Conservation (phyloP, 2,797 vertebrate species). For the Tympanoctomys barrerae region DNA sequence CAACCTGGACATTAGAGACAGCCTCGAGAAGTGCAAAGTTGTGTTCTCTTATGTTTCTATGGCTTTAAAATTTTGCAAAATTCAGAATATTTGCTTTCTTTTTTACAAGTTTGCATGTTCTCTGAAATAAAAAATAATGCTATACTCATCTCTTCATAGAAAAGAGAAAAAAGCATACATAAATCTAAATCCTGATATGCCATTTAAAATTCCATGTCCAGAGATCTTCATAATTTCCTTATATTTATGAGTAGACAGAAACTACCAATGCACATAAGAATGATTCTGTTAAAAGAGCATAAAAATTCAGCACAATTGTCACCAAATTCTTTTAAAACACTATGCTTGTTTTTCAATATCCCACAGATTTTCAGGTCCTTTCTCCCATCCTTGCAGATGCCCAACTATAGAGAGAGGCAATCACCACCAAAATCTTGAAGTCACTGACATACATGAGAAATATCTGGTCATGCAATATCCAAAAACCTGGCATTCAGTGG, state of each 20-base stretch:
- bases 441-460: not conserved
- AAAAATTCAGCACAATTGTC: not conserved
- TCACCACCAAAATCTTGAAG: not conserved
- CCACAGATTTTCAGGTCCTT: not conserved
- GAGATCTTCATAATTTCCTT: conserved; percentile 49
- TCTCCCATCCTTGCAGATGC: not conserved
- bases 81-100: conserved; percentile 51
- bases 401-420: not conserved
- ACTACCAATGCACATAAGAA: conserved; percentile 7
- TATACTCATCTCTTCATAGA: not conserved
- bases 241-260: conserved; percentile 32
- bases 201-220: conserved; percentile 16
- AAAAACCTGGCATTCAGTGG: conserved; percentile 32
- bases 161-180: not conserved
- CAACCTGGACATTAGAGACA: not conserved
- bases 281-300: conserved; percentile 34
- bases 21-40: conserved; percentile 49
- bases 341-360: not conserved
- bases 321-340: conserved; percentile 36
- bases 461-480: not conserved
- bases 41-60: not conserved
- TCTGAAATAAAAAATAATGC: conserved; percentile 1
- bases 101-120: not conserved
- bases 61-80: conserved; percentile 35
- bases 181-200: conserved; percentile 16